Percentiles rank a stretch among this genome's conserved stretches.
Evolutionary conservation across 2,797 vertebrate genomes (phyloP).

Genomic region (Eulemur coronatus): DNA sequence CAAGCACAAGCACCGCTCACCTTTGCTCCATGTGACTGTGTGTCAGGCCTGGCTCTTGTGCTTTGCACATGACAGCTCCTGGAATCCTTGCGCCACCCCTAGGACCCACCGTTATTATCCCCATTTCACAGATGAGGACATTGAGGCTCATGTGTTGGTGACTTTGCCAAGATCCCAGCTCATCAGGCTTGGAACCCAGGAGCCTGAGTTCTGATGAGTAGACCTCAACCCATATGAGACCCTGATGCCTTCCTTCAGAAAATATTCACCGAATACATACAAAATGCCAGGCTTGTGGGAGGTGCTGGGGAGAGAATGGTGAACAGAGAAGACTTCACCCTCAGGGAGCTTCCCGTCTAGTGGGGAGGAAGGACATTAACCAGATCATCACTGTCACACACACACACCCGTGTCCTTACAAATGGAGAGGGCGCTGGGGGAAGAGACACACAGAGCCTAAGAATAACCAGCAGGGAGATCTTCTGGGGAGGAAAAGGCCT

Average conservation of each 20-base stretch:
- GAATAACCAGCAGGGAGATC: background rate
- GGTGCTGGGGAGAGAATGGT: background rate
- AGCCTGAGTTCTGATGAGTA: background rate
- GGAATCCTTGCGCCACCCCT: background rate
- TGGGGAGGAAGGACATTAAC: background rate
- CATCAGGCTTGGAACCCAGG: background rate
- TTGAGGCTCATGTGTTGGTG: background rate
- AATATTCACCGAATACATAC: background rate
- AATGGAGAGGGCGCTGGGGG: no score
- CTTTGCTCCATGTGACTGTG: fast-evolving
- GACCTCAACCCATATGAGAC: background rate
- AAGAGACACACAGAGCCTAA: fast-evolving
- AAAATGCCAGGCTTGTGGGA: background rate
- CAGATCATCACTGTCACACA: background rate
- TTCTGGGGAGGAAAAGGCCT: background rate
- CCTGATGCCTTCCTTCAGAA: background rate
- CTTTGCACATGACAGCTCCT: background rate
- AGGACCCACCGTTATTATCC: no score
- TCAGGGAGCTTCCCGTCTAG: background rate
- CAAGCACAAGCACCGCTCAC: no score
- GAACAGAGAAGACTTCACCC: background rate
- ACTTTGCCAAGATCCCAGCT: background rate
- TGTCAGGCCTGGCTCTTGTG: background rate
- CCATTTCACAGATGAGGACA: background rate
- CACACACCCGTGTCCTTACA: background rate